phyloP scores from a whole-genome alignment of 2,113 vertebrate species.

The Megaceryle maxima region DNA sequence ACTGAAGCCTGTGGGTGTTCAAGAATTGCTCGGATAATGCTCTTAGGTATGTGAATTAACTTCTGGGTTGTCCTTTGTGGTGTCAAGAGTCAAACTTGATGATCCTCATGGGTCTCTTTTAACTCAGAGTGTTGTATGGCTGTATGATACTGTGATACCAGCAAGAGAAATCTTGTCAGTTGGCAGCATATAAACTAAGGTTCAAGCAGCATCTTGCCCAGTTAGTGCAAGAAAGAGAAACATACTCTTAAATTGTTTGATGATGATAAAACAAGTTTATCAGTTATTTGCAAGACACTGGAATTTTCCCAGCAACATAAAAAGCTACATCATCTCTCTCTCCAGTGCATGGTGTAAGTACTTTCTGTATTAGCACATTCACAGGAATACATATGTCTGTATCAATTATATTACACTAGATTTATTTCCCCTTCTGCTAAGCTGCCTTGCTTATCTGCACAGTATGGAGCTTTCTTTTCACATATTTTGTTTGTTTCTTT shows the following conservation, averaged over 20 bases:
- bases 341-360: background rate
- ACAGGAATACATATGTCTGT: fast-evolving
- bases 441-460: background rate
- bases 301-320: background rate
- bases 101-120: background rate
- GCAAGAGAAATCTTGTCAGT: background rate
- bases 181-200: background rate
- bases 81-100: background rate
- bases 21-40: background rate
- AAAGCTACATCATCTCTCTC: background rate
- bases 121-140: too few species aligned
- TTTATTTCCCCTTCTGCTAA: background rate
- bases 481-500: too few species aligned
- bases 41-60: background rate
- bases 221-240: background rate
- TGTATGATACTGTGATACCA: background rate
- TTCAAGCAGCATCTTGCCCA: background rate
- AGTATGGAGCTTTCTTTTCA: background rate
- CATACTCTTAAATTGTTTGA: background rate
- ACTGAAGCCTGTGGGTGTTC: background rate
- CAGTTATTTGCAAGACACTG: background rate
- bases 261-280: background rate
- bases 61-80: background rate
- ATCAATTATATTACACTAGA: background rate
- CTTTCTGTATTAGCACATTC: background rate